Evolutionary conservation across 2,888 invertebrate species (phyloP), one percentile per base, ranked within the genome.

Genomic region (Chouioia cunea): DNA sequence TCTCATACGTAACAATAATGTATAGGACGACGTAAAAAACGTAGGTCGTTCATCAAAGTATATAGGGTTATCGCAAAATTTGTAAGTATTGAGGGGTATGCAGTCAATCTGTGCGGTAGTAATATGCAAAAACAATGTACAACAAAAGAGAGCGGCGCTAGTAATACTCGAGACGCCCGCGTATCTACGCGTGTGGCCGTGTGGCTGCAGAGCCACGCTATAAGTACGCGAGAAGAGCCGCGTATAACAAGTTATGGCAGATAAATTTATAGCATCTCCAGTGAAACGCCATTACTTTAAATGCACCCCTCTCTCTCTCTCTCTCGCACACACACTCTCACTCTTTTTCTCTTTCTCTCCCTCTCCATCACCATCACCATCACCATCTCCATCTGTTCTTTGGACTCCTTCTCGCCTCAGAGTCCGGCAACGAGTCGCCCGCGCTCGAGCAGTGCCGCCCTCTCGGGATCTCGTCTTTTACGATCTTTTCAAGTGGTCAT

Each of bases 261-360:
- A 85, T 85, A 85, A 85, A 85, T 85, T 85, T 85, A 85, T 85
- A 85, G 85, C 85, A 84, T 85, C 85, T 85, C 83, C 82, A 82
- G 81, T 82, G 84, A 84, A 85, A 85, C 84, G 83, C 85, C 84
- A 85, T 85, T 84, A 85, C 82, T 82, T 82, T 82, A 77, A 79
- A 79, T 76, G 77, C 75, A 75, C 68, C 76, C 76, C 70, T 73
- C 73, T 67, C 70, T 70, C 48, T 60, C 43, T n/a, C 27, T 4
- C 56, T 60, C 53, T n/a, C n/a, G n/a, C n/a, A n/a, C 3, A 23
- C 64, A 10, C 52, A 60, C 70, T 48, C 53, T 46, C 71, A 48
- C 72, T 63, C 58, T 68, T 65, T 65, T 59, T 57, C 60, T 69
- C 63, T 72, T 72, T 65, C 46, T 68, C 74, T 50, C 46, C 2